Evolutionary conservation across 2,888 invertebrate genomes (phyloP).

Genomic region (Conomelus anceps): DNA sequence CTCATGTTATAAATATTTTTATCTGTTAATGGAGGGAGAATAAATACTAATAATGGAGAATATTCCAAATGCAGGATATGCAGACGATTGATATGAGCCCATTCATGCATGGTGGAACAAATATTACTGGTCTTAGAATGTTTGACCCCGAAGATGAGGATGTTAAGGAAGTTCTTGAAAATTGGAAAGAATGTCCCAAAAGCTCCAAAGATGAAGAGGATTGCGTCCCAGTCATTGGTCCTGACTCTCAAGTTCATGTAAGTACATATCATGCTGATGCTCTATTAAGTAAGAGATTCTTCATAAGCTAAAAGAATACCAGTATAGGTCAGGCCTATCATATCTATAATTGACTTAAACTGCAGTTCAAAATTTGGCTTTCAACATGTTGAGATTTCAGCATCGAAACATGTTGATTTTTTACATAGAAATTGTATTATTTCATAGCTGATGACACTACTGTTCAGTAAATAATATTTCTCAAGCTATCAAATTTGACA

Average conservation of each 20-base stretch:
- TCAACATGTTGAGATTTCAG: too few relatives aligned
- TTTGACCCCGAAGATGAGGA: slow-evolving; percentile 42
- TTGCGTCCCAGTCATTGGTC: background rate
- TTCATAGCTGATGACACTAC: too few relatives aligned
- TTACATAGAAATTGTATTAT: too few relatives aligned
- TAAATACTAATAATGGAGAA: background rate
- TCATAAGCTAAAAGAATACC: background rate
- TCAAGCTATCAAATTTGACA: too few relatives aligned
- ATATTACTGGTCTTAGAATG: slow-evolving; percentile 49
- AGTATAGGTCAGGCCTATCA: background rate
- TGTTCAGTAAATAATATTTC: too few relatives aligned
- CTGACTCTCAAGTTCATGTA: background rate
- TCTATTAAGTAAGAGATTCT: background rate
- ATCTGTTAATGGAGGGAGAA: too few relatives aligned
- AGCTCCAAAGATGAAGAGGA: slow-evolving; percentile 7
- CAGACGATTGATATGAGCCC: slow-evolving; percentile 47
- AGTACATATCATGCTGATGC: background rate
- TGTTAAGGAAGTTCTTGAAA: slow-evolving; percentile 35
- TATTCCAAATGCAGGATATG: slow-evolving; percentile 44
- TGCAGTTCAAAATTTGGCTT: too few relatives aligned
- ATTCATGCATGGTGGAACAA: slow-evolving; percentile 49
- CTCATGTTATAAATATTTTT: too few relatives aligned
- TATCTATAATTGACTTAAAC: background rate
- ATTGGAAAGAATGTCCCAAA: slow-evolving; percentile 25
- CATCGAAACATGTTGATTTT: background rate